Base-by-base conservation (phyloP, 2,888 invertebrate species). In the Dicranocentrus wangi region DNA sequence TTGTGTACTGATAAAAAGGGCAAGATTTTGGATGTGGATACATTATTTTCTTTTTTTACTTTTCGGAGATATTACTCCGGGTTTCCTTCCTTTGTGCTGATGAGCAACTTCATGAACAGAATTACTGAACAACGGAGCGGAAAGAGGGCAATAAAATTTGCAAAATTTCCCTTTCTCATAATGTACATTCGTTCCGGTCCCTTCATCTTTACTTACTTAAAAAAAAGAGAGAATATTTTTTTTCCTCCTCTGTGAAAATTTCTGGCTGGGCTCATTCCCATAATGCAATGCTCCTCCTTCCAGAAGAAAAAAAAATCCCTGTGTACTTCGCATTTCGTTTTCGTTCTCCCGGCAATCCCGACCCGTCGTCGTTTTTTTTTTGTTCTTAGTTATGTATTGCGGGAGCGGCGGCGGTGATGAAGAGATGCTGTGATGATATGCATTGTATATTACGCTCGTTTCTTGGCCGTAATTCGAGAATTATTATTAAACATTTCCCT, bases 81-180 rank as follows among this genome's bases (percentile, higher is more conserved):
- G 55, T 42, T 71, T 71, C 43, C 71, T 72, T 72, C 19, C 51
- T 61, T 72, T 66, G 28, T 72, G 61, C 47, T 72, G 71, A 72
- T 72, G 61, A 61, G 71, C 55, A 55, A 55, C 23, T 55, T 25
- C 55, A 55, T 55, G 55, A 66, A 43, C 43, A n/a, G 47, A 72
- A 61, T 60, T 71, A 58, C 60, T 61, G 61, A 71, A 81, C 72
- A 82, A 61, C 60, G 47, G 53, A 76, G 68, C 73, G 81, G 81
- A 79, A 82, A 77, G 79, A 82, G 79, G 80, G 77, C 80, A 81
- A 79, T 84, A 82, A 84, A 84, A 84, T 84, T 83, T 84, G 80
- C 82, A 82, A 82, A 84, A 82, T 66, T 82, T 82, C 61, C 81
- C 63, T 73, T 71, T 78, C 73, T 84, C 77, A 84, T 10, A 43